A percentile compares a stretch with the other conserved stretches of the same genome.
Evolutionary conservation across 2,888 invertebrate genomes (phyloP).

Genomic region (Acronicta aceris): DNA sequence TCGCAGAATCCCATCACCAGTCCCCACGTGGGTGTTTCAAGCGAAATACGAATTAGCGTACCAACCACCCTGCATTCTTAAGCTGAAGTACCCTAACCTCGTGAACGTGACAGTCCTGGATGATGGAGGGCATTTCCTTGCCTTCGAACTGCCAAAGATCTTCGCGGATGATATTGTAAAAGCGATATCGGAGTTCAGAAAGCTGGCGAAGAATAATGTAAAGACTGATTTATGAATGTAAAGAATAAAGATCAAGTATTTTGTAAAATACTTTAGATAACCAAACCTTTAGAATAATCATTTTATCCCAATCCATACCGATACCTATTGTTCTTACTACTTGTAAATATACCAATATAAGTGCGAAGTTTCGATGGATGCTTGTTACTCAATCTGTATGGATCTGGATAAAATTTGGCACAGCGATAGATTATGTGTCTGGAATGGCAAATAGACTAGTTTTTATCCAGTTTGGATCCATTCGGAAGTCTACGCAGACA

Average conservation of each 20-base stretch:
- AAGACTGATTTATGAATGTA: conserved; percentile 82
- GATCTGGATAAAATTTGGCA: too few species aligned
- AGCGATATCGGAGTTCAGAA: conserved; percentile 71
- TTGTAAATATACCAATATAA: too few species aligned
- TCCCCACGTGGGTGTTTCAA: conserved; percentile 91
- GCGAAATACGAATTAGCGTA: conserved; percentile 92
- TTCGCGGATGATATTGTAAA: conserved; percentile 91
- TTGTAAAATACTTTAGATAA: too few species aligned
- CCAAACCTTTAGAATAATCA: too few species aligned
- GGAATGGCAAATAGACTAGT: too few species aligned
- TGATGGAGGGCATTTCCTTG: conserved; percentile 95
- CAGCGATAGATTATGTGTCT: too few species aligned
- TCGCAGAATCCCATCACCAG: conserved; percentile 89
- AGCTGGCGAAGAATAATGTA: conserved; percentile 39
- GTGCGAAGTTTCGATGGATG: too few species aligned
- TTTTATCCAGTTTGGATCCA: too few species aligned
- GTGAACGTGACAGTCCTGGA: conserved; percentile 90
- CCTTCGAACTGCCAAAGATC: conserved; percentile 92
- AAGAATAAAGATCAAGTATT: not conserved
- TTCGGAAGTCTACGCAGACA: too few species aligned
- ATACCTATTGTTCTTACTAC: too few species aligned
- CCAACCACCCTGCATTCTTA: conserved; percentile 88
- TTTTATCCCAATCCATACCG: too few species aligned
- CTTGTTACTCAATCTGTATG: too few species aligned
- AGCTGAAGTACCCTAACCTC: conserved; percentile 90